Conservation (phyloP, 2,113 vertebrate species). For the Passer montanus region DNA sequence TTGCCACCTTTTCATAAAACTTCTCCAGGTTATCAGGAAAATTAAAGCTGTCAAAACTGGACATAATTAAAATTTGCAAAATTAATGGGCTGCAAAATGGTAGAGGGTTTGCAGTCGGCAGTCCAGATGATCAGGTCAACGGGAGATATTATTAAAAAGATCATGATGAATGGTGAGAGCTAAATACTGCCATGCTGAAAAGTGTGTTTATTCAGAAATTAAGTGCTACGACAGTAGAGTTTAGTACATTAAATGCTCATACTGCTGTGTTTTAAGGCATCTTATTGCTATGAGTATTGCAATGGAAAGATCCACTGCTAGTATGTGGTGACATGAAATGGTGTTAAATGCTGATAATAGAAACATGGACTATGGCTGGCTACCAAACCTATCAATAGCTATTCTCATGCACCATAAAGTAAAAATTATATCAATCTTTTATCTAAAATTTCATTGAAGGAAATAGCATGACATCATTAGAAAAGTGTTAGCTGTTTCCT, state of each 20-base stretch:
- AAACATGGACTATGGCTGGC: neutral
- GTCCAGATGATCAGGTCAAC: constrained; percentile 83
- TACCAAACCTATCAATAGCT: neutral
- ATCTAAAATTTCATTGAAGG: neutral
- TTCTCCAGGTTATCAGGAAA: constrained; percentile 64
- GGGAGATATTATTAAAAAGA: constrained; percentile 80
- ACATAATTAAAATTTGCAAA: constrained; percentile 85
- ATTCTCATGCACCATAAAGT: neutral
- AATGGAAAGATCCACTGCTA: neutral
- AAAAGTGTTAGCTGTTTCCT: neutral
- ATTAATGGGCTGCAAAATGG: constrained; percentile 84
- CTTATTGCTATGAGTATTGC: neutral
- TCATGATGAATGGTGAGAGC: constrained; percentile 82
- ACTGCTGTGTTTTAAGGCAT: neutral
- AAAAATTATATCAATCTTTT: neutral
- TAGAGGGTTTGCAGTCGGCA: constrained; percentile 77
- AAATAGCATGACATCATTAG: neutral
- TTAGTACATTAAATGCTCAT: neutral
- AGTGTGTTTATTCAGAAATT: constrained; percentile 71
- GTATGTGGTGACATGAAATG: neutral
- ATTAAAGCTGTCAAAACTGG: constrained; percentile 83
- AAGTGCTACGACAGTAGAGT: constrained; percentile 22
- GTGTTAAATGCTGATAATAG: neutral
- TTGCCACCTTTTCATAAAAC: constrained; percentile 37
- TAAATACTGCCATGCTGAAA: constrained; percentile 65